Percentiles rank a stretch among this genome's conserved stretches.
phyloP scores from a whole-genome alignment of 2,888 invertebrate genomes.

The Syrphus vitripennis region DNA sequence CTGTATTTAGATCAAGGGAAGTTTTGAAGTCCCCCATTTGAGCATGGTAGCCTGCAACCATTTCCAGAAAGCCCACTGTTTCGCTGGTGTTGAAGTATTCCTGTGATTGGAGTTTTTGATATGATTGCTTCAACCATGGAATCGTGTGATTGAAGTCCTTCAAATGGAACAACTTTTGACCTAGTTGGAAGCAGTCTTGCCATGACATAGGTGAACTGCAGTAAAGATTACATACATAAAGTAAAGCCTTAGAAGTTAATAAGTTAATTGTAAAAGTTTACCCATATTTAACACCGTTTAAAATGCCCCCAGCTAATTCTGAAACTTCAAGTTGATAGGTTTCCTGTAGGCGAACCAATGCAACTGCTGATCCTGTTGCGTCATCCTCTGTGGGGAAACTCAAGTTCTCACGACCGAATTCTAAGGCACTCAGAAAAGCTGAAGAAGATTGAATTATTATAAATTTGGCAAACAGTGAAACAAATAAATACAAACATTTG shows the following conservation, averaged over 20 bases:
- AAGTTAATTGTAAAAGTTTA: constrained; percentile 74
- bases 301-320: constrained; percentile 91
- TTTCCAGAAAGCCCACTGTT: constrained; percentile 76
- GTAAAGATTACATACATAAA: neutral
- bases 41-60: constrained; percentile 75
- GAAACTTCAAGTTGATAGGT: constrained; percentile 94
- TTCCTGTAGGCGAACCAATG: constrained; percentile 95
- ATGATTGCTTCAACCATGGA: constrained; percentile 96
- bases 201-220: constrained; percentile 86
- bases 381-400: constrained; percentile 96
- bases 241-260: neutral
- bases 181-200: constrained; percentile 97
- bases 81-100: constrained; percentile 72
- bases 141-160: constrained; percentile 95
- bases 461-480: neutral
- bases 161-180: constrained; percentile 93
- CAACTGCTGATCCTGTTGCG: constrained; percentile 95
- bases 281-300: constrained; percentile 93
- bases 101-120: constrained; percentile 86
- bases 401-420: constrained; percentile 86
- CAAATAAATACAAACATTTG: constrained; percentile 75
- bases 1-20: constrained; percentile 93
- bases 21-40: constrained; percentile 85
- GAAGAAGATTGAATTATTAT: constrained; percentile 29
- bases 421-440: constrained; percentile 89